Percentiles rank a stretch among this genome's conserved stretches.
These are phyloP conservation scores for Drosophila merina DNA, from an alignment of 2,888 invertebrate species.

Conservation along the genomic window DNA sequence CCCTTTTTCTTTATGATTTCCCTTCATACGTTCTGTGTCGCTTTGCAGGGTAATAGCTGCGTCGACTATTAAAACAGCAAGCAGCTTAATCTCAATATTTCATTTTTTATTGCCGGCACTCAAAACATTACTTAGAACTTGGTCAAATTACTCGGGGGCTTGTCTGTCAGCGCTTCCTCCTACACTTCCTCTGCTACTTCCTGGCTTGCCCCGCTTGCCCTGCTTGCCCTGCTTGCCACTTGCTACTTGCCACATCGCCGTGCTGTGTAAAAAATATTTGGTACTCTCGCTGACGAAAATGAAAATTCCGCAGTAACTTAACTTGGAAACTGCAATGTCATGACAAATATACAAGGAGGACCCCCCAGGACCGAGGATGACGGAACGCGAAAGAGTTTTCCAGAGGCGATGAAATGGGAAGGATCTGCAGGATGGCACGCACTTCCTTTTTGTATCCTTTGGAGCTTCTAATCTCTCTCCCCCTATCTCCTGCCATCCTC, in stretches of 20 bases:
- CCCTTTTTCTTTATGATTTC: not conserved
- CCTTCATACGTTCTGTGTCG: no score
- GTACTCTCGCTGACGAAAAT: conserved; percentile 33
- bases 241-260: not conserved
- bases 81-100: conserved; percentile 38
- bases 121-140: conserved; percentile 42
- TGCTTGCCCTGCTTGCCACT: not conserved
- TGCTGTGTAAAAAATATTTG: conserved; percentile 38
- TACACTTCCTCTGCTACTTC: conserved; percentile 6
- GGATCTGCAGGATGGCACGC: conserved; percentile 39
- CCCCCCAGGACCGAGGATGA: conserved; percentile 4
- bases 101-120: conserved; percentile 40
- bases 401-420: conserved; percentile 9
- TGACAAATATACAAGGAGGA: conserved; percentile 39
- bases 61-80: not conserved
- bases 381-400: conserved; percentile 22
- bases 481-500: not conserved
- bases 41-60: not conserved
- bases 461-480: not conserved
- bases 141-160: conserved; percentile 43
- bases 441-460: conserved; percentile 14
- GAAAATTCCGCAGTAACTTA: conserved; percentile 45
- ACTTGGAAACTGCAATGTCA: conserved; percentile 44
- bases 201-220: not conserved
- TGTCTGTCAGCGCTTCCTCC: conserved; percentile 42